Evolutionary conservation across 2,113 vertebrate species (phyloP).

Genomic region (Anguilla japonica): DNA sequence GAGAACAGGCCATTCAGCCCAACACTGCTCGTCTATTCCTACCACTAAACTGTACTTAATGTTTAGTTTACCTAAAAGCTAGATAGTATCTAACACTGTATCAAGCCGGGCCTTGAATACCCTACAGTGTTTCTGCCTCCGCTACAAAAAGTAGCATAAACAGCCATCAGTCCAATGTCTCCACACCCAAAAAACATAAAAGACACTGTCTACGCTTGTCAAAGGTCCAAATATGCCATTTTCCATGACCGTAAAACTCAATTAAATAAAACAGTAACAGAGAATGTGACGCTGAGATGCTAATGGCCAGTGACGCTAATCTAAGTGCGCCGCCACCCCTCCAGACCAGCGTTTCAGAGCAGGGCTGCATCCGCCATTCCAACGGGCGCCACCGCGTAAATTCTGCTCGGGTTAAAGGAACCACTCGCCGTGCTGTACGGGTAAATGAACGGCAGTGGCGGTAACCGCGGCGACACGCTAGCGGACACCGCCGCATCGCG

Average conservation of each 20-base stretch:
- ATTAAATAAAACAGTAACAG: background rate
- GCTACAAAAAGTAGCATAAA: too few species aligned
- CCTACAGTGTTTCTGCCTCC: too few species aligned
- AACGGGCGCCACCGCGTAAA: background rate
- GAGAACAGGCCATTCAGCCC: too few species aligned
- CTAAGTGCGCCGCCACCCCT: background rate
- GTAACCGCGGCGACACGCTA: background rate
- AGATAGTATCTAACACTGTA: too few species aligned
- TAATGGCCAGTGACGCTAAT: background rate
- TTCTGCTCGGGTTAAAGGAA: background rate
- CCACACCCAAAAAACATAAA: too few species aligned
- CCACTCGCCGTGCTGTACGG: background rate
- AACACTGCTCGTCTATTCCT: too few species aligned
- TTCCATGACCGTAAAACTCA: background rate
- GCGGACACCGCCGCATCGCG: background rate
- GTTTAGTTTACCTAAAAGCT: too few species aligned
- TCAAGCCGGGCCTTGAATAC: too few species aligned
- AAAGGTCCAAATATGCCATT: too few species aligned
- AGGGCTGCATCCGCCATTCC: background rate
- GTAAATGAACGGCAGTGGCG: background rate
- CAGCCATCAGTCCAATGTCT: too few species aligned
- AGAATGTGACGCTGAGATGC: background rate
- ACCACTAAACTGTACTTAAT: too few species aligned
- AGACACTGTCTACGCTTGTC: too few species aligned
- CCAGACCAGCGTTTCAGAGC: background rate